Conservation (phyloP, 2,888 invertebrate species). For the Villa cingulata region DNA sequence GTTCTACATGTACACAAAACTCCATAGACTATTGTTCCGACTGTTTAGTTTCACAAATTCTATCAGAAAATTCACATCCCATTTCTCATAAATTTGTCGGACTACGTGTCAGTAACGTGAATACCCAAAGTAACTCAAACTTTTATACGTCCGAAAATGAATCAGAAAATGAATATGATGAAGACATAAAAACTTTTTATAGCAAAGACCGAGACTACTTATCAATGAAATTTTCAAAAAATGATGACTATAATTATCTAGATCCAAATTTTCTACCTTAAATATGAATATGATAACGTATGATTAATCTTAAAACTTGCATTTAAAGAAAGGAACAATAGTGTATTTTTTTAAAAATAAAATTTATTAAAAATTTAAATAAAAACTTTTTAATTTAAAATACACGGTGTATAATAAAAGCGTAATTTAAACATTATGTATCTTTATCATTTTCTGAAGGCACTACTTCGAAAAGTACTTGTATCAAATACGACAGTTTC, state of each 20-base stretch:
- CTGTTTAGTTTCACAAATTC: constrained; percentile 44
- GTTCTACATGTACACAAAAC: constrained; percentile 43
- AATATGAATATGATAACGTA: not conserved
- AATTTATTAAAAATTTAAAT: not conserved
- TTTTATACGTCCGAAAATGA: not conserved
- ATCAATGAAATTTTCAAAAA: constrained; percentile 13
- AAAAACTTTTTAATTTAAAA: not conserved
- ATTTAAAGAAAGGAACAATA: too few relatives aligned
- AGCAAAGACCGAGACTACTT: constrained; percentile 18
- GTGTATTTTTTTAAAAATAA: too few relatives aligned
- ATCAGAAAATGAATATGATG: constrained; percentile 6
- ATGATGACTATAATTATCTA: constrained; percentile 18
- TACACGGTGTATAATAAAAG: not conserved
- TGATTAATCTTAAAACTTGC: too few relatives aligned
- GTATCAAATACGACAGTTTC: constrained; percentile 48
- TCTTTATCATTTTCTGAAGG: constrained; percentile 27
- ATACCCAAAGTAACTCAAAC: not conserved
- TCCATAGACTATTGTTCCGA: constrained; percentile 51
- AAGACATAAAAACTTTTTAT: constrained; percentile 7
- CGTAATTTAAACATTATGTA: constrained; percentile 2
- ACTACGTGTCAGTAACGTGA: constrained; percentile 4
- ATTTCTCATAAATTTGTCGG: constrained; percentile 13
- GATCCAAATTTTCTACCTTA: constrained; percentile 20
- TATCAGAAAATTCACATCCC: constrained; percentile 15
- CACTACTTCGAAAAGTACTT: constrained; percentile 54